Conservation (phyloP, 2,113 vertebrate species). For the Aptenodytes patagonicus region DNA sequence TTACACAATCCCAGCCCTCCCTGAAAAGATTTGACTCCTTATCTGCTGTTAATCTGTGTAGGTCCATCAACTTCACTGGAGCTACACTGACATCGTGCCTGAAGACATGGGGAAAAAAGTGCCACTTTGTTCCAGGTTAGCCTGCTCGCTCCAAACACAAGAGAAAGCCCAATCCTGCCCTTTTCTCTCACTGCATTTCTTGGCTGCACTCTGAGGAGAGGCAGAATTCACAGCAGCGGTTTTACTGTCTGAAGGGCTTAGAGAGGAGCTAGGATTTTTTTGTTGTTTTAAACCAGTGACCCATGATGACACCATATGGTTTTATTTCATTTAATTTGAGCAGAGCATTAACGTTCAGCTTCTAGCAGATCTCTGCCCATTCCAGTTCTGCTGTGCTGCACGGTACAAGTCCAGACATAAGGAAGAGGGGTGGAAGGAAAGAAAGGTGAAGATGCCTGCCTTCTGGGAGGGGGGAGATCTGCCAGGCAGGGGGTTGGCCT, state of each 20-base stretch:
- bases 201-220: neutral
- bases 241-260: constrained; percentile 45
- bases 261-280: constrained; percentile 37
- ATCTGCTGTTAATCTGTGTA: neutral
- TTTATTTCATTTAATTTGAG: constrained; percentile 69
- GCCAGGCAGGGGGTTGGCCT: neutral
- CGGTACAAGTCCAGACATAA: neutral
- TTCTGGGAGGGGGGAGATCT: neutral
- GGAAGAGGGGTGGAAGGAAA: neutral
- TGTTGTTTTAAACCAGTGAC: constrained; percentile 66
- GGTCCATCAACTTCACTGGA: neutral
- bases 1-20: neutral
- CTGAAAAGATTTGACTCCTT: neutral
- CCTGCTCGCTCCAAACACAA: neutral
- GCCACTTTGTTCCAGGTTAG: neutral
- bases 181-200: neutral
- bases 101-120: neutral
- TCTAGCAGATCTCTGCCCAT: constrained; percentile 28
- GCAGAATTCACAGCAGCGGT: constrained; percentile 6
- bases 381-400: neutral
- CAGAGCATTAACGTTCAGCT: constrained; percentile 43
- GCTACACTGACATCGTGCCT: neutral
- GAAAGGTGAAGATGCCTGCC: neutral
- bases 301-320: constrained; percentile 61
- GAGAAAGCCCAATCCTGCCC: neutral